Conservation (phyloP, 2,888 invertebrate species). For the Trichopria drosophilae region DNA sequence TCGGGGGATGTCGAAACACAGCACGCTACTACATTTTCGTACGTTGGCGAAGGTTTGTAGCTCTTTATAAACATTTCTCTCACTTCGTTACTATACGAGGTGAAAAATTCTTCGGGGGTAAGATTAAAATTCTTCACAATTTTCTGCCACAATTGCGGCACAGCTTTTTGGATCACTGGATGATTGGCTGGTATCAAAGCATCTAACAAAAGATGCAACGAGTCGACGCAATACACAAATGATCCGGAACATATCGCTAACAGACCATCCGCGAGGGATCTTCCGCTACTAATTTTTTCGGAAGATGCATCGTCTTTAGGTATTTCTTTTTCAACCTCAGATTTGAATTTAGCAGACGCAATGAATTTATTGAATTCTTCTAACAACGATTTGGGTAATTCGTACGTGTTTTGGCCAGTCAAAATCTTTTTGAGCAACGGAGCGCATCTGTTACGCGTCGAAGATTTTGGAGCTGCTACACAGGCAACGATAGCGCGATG, state of each 20-base stretch:
- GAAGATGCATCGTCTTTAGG: conserved; percentile 51
- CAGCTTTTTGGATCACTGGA: conserved; percentile 66
- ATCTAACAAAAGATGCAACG: conserved; percentile 66
- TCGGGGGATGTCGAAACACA: conserved; percentile 69
- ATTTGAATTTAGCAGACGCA: conserved; percentile 66
- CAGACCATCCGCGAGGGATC: conserved; percentile 63
- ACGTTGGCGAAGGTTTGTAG: conserved; percentile 61
- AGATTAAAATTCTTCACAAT: conserved; percentile 65
- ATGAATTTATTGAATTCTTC: conserved; percentile 70
- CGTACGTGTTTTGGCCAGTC: conserved; percentile 64
- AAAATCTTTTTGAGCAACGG: conserved; percentile 67
- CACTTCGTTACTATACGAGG: conserved; percentile 63
- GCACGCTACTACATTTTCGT: conserved; percentile 74
- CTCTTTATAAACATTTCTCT: conserved; percentile 67
- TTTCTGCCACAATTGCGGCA: conserved; percentile 71
- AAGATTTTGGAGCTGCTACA: conserved; percentile 66
- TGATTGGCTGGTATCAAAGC: conserved; percentile 76
- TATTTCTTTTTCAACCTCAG: conserved; percentile 56
- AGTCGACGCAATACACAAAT: conserved; percentile 56
- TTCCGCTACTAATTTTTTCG: conserved; percentile 61
- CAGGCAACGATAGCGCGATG: conserved; percentile 74
- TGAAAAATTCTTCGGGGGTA: conserved; percentile 66
- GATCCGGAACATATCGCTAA: conserved; percentile 62
- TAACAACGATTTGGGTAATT: conserved; percentile 67
- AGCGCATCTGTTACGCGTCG: conserved; percentile 67